Conservation (phyloP, 2,888 invertebrate species). For the Lepidocyrtoides sp. region DNA sequence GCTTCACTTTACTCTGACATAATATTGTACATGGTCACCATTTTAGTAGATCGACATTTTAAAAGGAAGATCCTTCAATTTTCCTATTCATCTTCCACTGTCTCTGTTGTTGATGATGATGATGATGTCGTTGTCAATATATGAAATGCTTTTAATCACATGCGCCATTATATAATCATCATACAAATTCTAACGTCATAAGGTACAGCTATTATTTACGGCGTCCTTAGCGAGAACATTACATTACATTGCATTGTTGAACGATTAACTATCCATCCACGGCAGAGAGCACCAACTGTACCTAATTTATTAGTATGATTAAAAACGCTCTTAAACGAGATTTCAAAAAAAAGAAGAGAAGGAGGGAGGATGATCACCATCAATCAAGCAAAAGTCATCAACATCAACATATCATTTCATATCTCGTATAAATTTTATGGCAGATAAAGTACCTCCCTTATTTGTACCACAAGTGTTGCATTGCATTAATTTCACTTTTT, state of each 20-base stretch:
- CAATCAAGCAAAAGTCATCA: conserved; percentile 32
- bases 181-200: not conserved
- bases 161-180: conserved; percentile 29
- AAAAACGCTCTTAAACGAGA: conserved; percentile 55
- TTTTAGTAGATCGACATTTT: not conserved
- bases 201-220: conserved; percentile 8
- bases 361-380: conserved; percentile 43
- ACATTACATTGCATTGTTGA: conserved; percentile 35
- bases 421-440: not conserved
- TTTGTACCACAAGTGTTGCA: not conserved
- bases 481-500: conserved; percentile 35
- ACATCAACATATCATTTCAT: conserved; percentile 1
- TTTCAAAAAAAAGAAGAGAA: conserved; percentile 35
- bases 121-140: not conserved
- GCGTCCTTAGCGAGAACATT: too few species aligned
- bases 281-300: not conserved
- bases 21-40: conserved; percentile 28
- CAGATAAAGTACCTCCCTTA: conserved; percentile 15
- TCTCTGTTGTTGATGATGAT: too few species aligned
- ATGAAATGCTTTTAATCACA: conserved; percentile 52
- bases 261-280: not conserved
- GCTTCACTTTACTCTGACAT: not conserved
- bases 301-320: conserved; percentile 38
- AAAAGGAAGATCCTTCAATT: conserved; percentile 36
- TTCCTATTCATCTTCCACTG: conserved; percentile 1